Evolutionary conservation across 2,113 vertebrate species (phyloP).

Genomic region (Oceanites oceanicus): DNA sequence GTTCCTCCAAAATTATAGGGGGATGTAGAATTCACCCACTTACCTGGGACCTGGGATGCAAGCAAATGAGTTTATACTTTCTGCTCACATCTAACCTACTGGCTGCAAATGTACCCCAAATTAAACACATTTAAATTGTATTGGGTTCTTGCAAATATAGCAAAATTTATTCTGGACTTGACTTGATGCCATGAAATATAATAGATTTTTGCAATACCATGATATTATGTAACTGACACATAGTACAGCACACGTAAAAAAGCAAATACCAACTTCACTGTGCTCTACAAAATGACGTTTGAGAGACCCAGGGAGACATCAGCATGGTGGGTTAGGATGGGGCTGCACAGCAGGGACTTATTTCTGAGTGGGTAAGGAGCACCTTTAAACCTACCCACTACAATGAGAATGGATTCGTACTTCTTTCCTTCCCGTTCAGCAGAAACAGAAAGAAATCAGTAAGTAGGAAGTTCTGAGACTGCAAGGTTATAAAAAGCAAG

Average conservation of each 20-base stretch:
- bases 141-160: background rate
- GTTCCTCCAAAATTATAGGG: background rate
- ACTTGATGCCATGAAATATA: background rate
- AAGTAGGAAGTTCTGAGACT: background rate
- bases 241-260: background rate
- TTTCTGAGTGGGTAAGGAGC: background rate
- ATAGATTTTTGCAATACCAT: background rate
- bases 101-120: background rate
- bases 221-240: background rate
- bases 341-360: background rate
- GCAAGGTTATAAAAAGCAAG: background rate
- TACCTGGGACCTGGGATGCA: background rate
- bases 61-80: background rate
- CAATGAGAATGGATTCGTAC: accelerated
- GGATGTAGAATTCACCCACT: background rate
- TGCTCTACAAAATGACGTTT: background rate
- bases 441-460: background rate
- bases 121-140: background rate
- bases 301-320: background rate
- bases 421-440: background rate
- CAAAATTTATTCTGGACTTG: background rate
- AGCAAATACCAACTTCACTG: background rate
- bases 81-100: background rate
- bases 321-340: background rate
- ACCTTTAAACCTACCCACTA: background rate